Conservation (phyloP, 2,113 vertebrate genomes). For the Nerophis ophidion region DNA sequence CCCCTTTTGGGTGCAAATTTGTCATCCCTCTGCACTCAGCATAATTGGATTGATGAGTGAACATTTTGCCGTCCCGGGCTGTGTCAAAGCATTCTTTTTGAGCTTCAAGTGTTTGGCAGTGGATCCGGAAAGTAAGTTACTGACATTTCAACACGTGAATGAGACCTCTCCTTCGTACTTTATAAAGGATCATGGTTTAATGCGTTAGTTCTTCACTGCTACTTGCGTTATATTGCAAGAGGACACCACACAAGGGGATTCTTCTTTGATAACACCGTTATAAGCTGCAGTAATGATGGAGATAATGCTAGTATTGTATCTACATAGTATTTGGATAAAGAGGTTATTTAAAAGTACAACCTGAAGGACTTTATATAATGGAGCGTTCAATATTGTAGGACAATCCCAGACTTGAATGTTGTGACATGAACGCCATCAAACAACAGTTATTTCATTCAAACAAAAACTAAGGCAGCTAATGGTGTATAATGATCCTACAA, state of each 20-base stretch:
- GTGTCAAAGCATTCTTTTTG: conserved; percentile 34
- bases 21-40: conserved; percentile 92
- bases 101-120: conserved; percentile 27
- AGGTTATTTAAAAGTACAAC: conserved; percentile 2
- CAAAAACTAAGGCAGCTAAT: conserved; percentile 16
- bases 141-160: conserved; percentile 9
- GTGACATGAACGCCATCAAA: conserved; percentile 17
- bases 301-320: conserved; percentile 15
- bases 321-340: not conserved
- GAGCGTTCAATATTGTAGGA: conserved; percentile 13
- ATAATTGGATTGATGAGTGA: conserved; percentile 51
- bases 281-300: conserved; percentile 9
- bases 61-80: conserved; percentile 27
- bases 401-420: conserved; percentile 26
- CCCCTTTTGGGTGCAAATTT: conserved; percentile 96
- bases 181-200: conserved; percentile 18
- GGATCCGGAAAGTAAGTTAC: conserved; percentile 20
- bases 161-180: conserved; percentile 11
- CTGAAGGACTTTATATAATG: not conserved
- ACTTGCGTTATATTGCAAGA: not conserved
- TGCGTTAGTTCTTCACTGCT: conserved; percentile 12
- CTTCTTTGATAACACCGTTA: conserved; percentile 2
- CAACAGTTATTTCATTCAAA: not conserved
- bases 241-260: not conserved
- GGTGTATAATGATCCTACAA: not conserved